Evolutionary conservation across 2,888 invertebrate genomes (phyloP), one percentile per base, ranked within the genome.

Genomic region (Hirtodrosophila cameraria): DNA sequence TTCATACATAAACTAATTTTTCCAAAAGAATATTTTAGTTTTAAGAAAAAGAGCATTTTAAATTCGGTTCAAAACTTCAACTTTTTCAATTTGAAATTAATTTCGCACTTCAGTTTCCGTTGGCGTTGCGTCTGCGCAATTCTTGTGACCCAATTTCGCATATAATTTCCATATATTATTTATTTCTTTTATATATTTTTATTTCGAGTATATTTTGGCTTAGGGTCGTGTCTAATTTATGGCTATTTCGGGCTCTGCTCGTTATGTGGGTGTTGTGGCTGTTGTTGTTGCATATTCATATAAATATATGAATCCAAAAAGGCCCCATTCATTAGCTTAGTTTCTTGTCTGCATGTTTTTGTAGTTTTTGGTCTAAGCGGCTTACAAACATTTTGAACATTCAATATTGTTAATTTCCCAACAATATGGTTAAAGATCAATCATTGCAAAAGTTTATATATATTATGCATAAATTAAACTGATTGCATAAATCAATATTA

Each of bases 111-210:
- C 1, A 11, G n/a, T 59, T 49, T 58, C 49, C 35, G 60, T 45
- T 54, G 43, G 39, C 60, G 63, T 50, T 58, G 65, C 69, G 65
- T 75, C 75, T 75, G 66, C 75, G 75, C 76, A 77, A 79, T 82
- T 77, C 77, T 80, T 38, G 42, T 81, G 84, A 84, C 82, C 82
- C 42, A 72, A 65, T 70, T 84, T 78, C 43, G 12, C 48, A 65
- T 42, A 15, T n/a, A 42, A 61, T 68, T 75, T 67, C 54, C 38
- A 72, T 59, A 76, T 52, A 11, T 36, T 30, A 38, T 62, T 61
- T 68, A 60, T 60, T 66, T 23, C 23, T 23, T 6, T 4, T 23
- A 23, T 5, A n/a, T n/a, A n/a, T n/a, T n/a, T n/a, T n/a, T n/a
- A n/a, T n/a, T n/a, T n/a, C n/a, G n/a, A 23, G 23, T 23, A 23